Conservation (phyloP, 1,140 invertebrate genomes). For the Cephus cinctus region DNA sequence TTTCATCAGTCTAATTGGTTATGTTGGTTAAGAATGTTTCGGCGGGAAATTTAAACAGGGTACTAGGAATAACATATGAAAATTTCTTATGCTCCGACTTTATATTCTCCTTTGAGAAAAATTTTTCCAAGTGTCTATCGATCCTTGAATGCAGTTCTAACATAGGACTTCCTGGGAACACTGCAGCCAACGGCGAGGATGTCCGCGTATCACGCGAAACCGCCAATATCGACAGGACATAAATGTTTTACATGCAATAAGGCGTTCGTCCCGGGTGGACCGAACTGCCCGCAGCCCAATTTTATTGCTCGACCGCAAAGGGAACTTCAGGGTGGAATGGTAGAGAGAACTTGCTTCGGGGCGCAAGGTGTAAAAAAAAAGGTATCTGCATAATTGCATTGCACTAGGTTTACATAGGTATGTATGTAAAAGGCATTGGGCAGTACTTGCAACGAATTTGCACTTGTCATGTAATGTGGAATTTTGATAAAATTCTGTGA, state of each 20-base stretch:
- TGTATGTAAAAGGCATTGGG: no score
- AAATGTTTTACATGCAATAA: constrained; percentile 56
- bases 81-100: no score
- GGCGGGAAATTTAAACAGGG: no score
- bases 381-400: constrained; percentile 26
- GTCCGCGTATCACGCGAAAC: constrained; percentile 16
- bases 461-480: no score
- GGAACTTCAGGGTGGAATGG: constrained; percentile 17
- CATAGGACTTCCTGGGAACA: neutral
- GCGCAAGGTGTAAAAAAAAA: constrained; percentile 37
- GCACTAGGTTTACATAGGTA: no score
- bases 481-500: no score
- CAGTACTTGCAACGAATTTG: no score
- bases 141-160: neutral
- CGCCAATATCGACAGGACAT: constrained; percentile 49
- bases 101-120: no score
- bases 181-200: neutral
- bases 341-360: neutral
- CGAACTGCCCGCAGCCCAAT: constrained; percentile 51
- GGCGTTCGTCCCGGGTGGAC: constrained; percentile 46
- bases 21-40: no score
- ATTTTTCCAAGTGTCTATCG: no score
- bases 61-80: no score
- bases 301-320: constrained; percentile 49
- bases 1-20: no score